Evolutionary conservation across 2,797 vertebrate genomes (phyloP).

Genomic region (Smutsia temminckii): DNA sequence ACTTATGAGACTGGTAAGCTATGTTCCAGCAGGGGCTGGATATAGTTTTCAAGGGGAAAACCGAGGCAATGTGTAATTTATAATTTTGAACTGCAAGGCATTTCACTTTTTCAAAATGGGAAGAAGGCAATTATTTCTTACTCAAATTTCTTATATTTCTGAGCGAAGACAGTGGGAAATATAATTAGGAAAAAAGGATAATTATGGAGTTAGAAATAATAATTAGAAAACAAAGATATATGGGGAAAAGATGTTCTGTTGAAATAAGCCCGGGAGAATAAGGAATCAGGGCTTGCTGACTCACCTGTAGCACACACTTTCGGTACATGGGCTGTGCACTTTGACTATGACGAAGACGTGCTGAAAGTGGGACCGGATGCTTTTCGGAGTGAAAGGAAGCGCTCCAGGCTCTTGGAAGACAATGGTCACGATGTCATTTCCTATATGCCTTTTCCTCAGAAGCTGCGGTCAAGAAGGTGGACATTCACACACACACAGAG

Average conservation of each 20-base stretch:
- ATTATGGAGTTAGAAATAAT: neutral
- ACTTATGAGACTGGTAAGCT: neutral
- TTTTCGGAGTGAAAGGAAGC: conserved; percentile 97
- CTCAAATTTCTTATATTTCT: neutral
- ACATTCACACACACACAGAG: conserved; percentile 63
- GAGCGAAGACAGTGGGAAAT: neutral
- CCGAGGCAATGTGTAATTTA: neutral
- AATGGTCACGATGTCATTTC: conserved; percentile 99
- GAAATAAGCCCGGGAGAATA: neutral
- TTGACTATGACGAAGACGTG: conserved; percentile 98
- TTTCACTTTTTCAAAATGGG: neutral
- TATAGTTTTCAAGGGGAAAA: neutral
- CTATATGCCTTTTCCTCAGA: conserved; percentile 97
- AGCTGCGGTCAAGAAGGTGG: conserved; percentile 86
- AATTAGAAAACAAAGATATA: neutral
- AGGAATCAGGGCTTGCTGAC: conserved; percentile 28
- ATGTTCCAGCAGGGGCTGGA: neutral
- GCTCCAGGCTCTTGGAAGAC: conserved; percentile 99
- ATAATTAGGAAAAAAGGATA: neutral
- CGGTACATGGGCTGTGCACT: conserved; percentile 96
- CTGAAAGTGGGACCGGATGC: conserved; percentile 98
- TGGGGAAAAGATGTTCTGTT: neutral
- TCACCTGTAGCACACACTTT: conserved; percentile 98
- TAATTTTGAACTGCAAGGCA: neutral
- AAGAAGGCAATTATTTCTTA: neutral